These are phyloP conservation scores for Peromyscus leucopus DNA, from an alignment of 2,113 vertebrate genomes.

Conservation along the genomic window DNA sequence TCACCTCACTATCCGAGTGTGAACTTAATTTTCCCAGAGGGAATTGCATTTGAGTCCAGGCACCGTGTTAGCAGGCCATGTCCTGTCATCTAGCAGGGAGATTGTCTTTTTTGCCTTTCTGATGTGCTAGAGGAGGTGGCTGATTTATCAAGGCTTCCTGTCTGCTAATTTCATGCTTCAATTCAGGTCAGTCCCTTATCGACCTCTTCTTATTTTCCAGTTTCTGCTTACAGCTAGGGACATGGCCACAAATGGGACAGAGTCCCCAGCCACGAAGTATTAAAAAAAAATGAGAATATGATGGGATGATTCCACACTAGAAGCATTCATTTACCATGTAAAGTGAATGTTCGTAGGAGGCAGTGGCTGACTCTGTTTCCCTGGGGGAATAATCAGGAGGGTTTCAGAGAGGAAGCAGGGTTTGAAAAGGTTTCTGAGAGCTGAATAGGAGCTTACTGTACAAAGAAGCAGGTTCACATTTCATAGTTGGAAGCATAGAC, in stretches of 20 bases:
- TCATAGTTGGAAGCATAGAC: background rate
- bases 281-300: background rate
- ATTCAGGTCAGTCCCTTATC: constrained; percentile 20
- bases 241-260: background rate
- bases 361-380: background rate
- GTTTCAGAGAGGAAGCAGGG: constrained; percentile 16
- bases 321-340: background rate
- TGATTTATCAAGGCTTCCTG: constrained; percentile 30
- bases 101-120: constrained; percentile 18
- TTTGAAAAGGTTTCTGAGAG: constrained; percentile 56
- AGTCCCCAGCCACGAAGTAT: background rate
- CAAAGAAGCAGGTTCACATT: background rate
- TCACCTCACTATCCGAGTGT: background rate
- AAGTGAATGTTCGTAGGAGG: background rate
- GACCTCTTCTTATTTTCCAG: constrained; percentile 45
- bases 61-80: background rate
- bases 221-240: background rate
- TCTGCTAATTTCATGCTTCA: constrained; percentile 62
- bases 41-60: background rate
- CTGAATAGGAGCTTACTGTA: background rate
- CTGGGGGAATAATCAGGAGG: background rate
- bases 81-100: background rate
- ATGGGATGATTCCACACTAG: background rate
- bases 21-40: constrained; percentile 28
- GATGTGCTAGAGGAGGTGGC: background rate